Conservation (phyloP, 1,140 invertebrate species). For the Stegodyphus dumicola region DNA sequence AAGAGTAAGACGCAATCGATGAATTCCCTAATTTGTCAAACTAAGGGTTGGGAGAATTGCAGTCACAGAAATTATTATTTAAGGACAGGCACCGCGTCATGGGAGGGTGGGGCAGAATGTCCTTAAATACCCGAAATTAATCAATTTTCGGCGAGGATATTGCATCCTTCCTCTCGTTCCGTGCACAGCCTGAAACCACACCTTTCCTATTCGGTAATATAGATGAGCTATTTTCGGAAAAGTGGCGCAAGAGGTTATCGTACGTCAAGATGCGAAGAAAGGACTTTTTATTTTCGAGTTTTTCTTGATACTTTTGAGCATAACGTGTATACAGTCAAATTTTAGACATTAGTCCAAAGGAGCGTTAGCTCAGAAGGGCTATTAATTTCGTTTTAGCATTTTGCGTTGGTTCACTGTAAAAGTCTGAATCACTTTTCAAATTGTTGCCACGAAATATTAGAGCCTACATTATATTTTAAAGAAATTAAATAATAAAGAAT, state of each 20-base stretch:
- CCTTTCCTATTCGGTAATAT: constrained; percentile 29
- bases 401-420: no score
- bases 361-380: no score
- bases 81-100: constrained; percentile 23
- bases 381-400: no score
- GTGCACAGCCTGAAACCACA: constrained; percentile 31
- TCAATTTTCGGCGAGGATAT: constrained; percentile 50
- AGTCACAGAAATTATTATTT: constrained; percentile 42
- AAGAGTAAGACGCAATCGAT: constrained; percentile 17
- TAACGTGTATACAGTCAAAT: no score
- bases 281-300: no score
- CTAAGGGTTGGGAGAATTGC: constrained; percentile 12
- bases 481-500: no score
- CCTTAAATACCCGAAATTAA: constrained; percentile 57
- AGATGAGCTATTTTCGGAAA: not conserved
- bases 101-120: constrained; percentile 46
- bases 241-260: not conserved
- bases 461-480: no score
- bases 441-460: no score
- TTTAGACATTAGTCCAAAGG: no score
- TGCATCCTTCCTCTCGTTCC: not conserved
- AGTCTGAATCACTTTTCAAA: no score
- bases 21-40: constrained; percentile 40
- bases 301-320: no score
- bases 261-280: no score